phyloP scores from a whole-genome alignment of 1,140 invertebrate species.

The Scaptomyza hsui region DNA sequence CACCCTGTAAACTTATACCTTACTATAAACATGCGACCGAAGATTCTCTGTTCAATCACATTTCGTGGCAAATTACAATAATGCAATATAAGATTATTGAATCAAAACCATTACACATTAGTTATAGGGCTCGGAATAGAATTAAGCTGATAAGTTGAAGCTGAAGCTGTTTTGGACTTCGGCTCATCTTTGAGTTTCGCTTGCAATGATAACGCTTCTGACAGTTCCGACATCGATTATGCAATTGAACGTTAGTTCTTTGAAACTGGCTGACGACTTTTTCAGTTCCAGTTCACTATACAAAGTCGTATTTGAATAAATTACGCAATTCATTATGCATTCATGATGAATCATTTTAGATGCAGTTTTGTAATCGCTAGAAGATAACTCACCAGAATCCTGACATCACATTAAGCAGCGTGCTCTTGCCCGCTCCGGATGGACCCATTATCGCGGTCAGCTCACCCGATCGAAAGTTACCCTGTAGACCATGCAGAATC shows the following conservation, averaged over 20 bases:
- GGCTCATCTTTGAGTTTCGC: background rate
- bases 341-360: conserved; percentile 34
- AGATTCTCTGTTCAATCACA: no score
- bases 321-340: background rate
- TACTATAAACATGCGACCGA: no score
- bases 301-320: conserved; percentile 3
- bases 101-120: background rate
- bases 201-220: conserved; percentile 18
- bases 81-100: no score
- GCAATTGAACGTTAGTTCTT: background rate
- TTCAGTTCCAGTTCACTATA: conserved; percentile 1
- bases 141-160: conserved; percentile 2
- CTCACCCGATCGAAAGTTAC: conserved; percentile 86
- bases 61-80: no score
- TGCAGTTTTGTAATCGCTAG: conserved; percentile 35
- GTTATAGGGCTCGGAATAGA: background rate
- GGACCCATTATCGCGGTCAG: conserved; percentile 92
- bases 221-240: conserved; percentile 40
- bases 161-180: conserved; percentile 13
- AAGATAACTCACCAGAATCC: conserved; percentile 84
- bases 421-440: conserved; percentile 91
- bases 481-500: conserved; percentile 87
- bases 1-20: background rate
- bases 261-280: conserved; percentile 7
- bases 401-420: conserved; percentile 88